Base-by-base conservation (phyloP, 2,888 invertebrate species). In the Dasypogon diadema region DNA sequence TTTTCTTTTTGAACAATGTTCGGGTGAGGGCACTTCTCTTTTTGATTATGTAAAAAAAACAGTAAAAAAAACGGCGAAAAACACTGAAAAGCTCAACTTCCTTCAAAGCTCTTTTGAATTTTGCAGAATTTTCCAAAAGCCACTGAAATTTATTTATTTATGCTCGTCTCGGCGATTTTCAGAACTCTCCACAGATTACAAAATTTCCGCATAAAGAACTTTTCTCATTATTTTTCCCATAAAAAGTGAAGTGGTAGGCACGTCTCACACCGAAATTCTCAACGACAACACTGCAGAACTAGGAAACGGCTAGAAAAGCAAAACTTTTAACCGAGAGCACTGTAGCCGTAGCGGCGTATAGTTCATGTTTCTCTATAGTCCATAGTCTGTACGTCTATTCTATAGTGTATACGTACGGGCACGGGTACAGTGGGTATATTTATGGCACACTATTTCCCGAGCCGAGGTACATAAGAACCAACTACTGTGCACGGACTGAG, bases 201-300 rank as follows among this genome's bases (percentile, higher is more conserved):
- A 42, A 42, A 42, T 42, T 42, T 42, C n/a, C 10, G 10, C n/a
- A 42, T 42, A 42, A 42, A 42, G 8, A 42, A 42, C 42, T 1
- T 42, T 42, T 42, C n/a, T 42, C 8, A 42, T 42, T 42, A 42
- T 42, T 42, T 42, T 42, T 42, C 8, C 8, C 8, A 42, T 12
- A 37, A 48, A 65, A 22, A 65, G 24, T 22, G 14, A 46, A 46
- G 22, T 65, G 16, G 24, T 46, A 48, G 26, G 70, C 54, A 54
- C 54, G 51, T 70, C 70, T 54, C 54, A 16, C 70, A 70, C 21
- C 70, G 54, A 54, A 54, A 51, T 70, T 70, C 70, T 34, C 54
- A 54, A 34, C 70, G 70, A 70, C 51, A 70, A 70, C 70, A 70
- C 70, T 70, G 54, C 54, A 54, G 70, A 70, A 54, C 70, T 70